Evolutionary conservation across 2,797 vertebrate species (phyloP).

Genomic region (Anolis apletophallus): DNA sequence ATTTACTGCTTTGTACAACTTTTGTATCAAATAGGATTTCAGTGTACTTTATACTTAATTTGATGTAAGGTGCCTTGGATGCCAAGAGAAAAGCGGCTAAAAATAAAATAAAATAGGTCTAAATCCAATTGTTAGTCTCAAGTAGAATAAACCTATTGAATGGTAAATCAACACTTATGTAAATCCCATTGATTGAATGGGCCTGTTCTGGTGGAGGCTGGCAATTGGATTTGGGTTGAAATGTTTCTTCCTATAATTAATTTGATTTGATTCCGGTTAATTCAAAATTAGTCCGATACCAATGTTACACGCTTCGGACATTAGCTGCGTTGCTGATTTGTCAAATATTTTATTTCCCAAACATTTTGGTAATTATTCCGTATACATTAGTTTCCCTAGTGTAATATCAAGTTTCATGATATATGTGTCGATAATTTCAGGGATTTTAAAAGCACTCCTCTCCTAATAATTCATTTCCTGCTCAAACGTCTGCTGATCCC

Average conservation of each 20-base stretch:
- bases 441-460: not conserved
- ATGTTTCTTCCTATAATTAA: not conserved
- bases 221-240: too few species aligned
- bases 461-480: slow-evolving; percentile 4
- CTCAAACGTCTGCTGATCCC: not conserved
- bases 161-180: too few species aligned
- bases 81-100: too few species aligned
- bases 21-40: too few species aligned
- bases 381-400: not conserved
- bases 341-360: not conserved
- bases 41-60: too few species aligned
- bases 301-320: not conserved
- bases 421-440: not conserved
- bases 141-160: too few species aligned
- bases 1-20: too few species aligned
- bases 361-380: not conserved
- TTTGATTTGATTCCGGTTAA: not conserved
- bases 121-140: too few species aligned
- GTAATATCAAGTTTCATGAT: not conserved
- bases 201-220: too few species aligned
- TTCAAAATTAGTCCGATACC: not conserved
- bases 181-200: too few species aligned
- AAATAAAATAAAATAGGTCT: too few species aligned
- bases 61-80: too few species aligned
- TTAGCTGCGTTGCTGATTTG: not conserved